These are phyloP conservation scores for Anoplophora glabripennis DNA, from an alignment of 1,140 invertebrate genomes.

Conservation along the genomic window DNA sequence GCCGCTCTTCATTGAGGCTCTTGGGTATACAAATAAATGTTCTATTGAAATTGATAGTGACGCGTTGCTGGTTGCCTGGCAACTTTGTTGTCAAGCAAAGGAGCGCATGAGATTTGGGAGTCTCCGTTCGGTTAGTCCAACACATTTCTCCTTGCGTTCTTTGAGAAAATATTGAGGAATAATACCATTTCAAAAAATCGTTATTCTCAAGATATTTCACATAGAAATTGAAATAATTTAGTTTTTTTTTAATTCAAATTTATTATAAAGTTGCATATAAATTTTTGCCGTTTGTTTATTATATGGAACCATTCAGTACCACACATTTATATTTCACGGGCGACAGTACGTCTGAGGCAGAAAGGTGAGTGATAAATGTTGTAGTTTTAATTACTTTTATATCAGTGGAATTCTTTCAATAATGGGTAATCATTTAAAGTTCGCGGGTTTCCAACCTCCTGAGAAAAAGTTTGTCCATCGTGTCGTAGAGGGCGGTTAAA, in stretches of 20 bases:
- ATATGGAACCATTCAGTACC: constrained; percentile 12
- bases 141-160: constrained; percentile 21
- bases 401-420: not conserved
- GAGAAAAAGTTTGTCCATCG: not conserved
- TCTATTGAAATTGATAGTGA: constrained; percentile 25
- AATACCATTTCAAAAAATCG: not conserved
- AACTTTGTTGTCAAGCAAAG: constrained; percentile 41
- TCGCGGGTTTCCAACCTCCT: too few species aligned
- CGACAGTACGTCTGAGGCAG: not conserved
- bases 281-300: not conserved
- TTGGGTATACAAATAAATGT: constrained; percentile 4
- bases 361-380: constrained; percentile 10
- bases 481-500: not conserved
- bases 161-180: not conserved
- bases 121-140: constrained; percentile 18
- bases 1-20: constrained; percentile 8
- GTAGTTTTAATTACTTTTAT: not conserved
- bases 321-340: constrained; percentile 9
- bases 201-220: not conserved
- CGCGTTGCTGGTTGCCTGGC: constrained; percentile 37
- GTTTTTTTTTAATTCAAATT: not conserved
- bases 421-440: too few species aligned
- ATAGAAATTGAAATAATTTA: too few species aligned
- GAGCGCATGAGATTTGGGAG: constrained; percentile 34
- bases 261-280: not conserved